Conservation (phyloP, 1,140 invertebrate species). For the Panagrolaimus sp. region DNA sequence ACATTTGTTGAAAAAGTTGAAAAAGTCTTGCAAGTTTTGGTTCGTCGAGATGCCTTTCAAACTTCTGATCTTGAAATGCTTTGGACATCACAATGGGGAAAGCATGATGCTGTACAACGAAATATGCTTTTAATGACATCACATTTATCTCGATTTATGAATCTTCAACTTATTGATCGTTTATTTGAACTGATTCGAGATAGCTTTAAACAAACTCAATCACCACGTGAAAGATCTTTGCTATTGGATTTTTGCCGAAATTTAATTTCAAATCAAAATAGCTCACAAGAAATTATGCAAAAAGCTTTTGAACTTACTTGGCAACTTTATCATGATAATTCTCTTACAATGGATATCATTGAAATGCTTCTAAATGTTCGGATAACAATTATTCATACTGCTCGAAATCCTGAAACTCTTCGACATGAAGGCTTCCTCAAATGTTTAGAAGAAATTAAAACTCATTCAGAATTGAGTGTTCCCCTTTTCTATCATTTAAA, state of each 20-base stretch:
- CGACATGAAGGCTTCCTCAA: slow-evolving; percentile 1
- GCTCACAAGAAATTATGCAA: not conserved
- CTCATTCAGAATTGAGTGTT: not conserved
- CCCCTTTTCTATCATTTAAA: not conserved
- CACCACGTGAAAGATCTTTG: not conserved
- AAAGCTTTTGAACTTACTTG: slow-evolving; percentile 8
- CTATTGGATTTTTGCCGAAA: slow-evolving; percentile 10
- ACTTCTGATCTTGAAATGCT: slow-evolving; percentile 1
- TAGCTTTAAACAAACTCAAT: not conserved
- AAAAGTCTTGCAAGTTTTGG: slow-evolving; percentile 2
- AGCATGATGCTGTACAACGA: slow-evolving; percentile 20
- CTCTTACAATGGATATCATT: not conserved
- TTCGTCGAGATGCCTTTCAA: not conserved
- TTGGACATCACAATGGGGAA: slow-evolving; percentile 13
- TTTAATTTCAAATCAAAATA: slow-evolving; percentile 10
- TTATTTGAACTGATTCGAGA: not conserved
- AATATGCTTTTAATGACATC: slow-evolving; percentile 8
- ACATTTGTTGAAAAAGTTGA: slow-evolving; percentile 15
- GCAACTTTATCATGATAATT: slow-evolving; percentile 3
- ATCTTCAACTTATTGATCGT: not conserved
- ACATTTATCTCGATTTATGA: not conserved
- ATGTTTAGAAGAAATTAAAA: slow-evolving; percentile 6
- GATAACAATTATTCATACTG: not conserved
- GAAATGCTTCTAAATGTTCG: slow-evolving; percentile 9
- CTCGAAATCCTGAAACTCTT: not conserved